A percentile compares a stretch with the other conserved stretches of the same genome.
Evolutionary conservation across 1,140 invertebrate species (phyloP).

Genomic region (Drosophila tropicalis): DNA sequence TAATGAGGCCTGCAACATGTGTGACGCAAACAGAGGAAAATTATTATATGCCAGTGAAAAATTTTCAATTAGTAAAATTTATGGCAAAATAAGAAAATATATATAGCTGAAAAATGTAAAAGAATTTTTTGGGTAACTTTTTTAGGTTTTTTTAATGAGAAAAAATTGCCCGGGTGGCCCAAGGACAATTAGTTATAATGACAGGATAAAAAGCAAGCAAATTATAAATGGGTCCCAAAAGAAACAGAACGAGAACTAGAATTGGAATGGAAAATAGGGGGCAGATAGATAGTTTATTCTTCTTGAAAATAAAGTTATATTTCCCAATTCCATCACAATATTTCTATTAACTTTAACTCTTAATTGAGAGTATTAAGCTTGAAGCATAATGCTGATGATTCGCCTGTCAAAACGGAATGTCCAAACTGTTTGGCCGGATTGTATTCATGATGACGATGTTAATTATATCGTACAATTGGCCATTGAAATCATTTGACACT

Average conservation of each 20-base stretch:
- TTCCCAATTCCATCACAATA: not conserved
- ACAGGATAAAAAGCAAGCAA: slow-evolving; percentile 28
- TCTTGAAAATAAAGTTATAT: not conserved
- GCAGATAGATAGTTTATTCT: too few species aligned
- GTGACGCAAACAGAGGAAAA: slow-evolving; percentile 17
- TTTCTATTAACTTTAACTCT: not conserved
- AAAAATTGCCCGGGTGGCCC: slow-evolving; percentile 45
- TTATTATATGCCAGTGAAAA: slow-evolving; percentile 56
- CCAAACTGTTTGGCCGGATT: slow-evolving; percentile 27
- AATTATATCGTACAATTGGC: slow-evolving; percentile 42
- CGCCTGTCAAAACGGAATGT: slow-evolving; percentile 34
- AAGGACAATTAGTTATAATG: slow-evolving; percentile 49
- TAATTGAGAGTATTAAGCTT: slow-evolving; percentile 4
- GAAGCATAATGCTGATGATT: slow-evolving; percentile 1
- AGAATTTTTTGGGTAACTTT: slow-evolving; percentile 39
- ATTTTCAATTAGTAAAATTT: slow-evolving; percentile 76
- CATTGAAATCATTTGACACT: slow-evolving; percentile 37
- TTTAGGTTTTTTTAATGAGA: slow-evolving; percentile 49
- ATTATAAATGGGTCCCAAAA: not conserved
- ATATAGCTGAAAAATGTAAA: slow-evolving; percentile 27
- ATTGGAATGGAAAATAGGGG: not conserved
- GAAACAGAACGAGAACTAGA: not conserved
- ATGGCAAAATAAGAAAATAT: slow-evolving; percentile 38
- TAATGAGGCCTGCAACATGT: slow-evolving; percentile 67
- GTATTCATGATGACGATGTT: slow-evolving; percentile 15